Percentiles rank a stretch among this genome's conserved stretches.
These are phyloP conservation scores for Chaetodon trifascialis DNA, from an alignment of 2,113 vertebrate genomes.

Conservation along the genomic window DNA sequence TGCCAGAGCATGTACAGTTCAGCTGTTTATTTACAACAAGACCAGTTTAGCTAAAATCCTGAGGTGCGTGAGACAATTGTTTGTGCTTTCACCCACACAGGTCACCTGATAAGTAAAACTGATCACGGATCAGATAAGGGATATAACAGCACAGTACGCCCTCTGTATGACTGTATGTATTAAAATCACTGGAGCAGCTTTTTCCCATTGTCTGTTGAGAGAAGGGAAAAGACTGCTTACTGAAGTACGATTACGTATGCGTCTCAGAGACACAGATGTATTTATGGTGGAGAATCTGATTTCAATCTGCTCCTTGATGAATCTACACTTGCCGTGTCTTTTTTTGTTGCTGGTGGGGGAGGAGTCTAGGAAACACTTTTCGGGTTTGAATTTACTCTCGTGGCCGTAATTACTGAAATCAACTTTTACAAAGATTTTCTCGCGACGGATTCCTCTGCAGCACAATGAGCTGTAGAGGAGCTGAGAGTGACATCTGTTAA, in stretches of 20 bases:
- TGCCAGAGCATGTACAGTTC: too few relatives aligned
- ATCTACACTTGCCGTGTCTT: neutral
- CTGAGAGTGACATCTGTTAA: constrained; percentile 81
- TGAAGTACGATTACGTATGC: neutral
- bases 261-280: neutral
- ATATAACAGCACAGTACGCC: neutral
- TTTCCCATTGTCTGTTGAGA: neutral
- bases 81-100: neutral
- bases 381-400: neutral
- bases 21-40: too few relatives aligned
- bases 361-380: neutral
- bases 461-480: constrained; percentile 44
- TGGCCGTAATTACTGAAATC: constrained; percentile 20
- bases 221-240: neutral
- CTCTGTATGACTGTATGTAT: neutral
- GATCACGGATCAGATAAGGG: neutral
- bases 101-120: neutral
- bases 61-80: neutral
- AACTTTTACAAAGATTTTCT: constrained; percentile 19
- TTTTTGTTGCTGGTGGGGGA: neutral
- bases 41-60: neutral
- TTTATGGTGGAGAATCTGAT: neutral
- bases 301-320: neutral
- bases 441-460: constrained; percentile 3
- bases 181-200: neutral